phyloP scores from a whole-genome alignment of 1,140 invertebrate species.

The Saccostrea cuccullata region DNA sequence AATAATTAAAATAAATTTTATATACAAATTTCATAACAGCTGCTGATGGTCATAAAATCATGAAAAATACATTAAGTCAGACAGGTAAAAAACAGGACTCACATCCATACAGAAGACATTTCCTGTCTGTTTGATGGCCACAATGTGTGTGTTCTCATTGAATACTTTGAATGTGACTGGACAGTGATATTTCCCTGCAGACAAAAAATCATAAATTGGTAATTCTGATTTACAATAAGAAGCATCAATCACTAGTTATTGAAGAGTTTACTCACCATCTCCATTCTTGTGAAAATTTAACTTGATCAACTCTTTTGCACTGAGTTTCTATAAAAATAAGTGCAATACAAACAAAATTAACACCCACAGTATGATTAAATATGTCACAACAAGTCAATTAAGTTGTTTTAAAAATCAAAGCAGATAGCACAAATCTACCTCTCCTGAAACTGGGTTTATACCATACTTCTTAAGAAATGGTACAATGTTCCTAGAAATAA shows the following conservation, averaged over 20 bases:
- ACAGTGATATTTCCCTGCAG: constrained; percentile 88
- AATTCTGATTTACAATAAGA: too few species aligned
- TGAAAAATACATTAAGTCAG: not conserved
- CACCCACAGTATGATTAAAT: not conserved
- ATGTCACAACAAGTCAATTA: not conserved
- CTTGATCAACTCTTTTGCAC: constrained; percentile 91
- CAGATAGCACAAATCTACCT: constrained; percentile 81
- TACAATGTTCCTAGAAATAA: constrained; percentile 84
- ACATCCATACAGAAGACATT: constrained; percentile 97
- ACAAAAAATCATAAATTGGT: not conserved
- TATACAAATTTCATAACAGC: not conserved
- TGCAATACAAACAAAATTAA: not conserved
- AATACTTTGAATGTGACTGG: constrained; percentile 97
- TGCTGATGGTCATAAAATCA: not conserved
- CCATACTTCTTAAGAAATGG: constrained; percentile 96
- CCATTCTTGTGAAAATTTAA: constrained; percentile 93
- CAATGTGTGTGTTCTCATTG: constrained; percentile 97
- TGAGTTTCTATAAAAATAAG: constrained; percentile 83
- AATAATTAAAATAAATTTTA: too few species aligned
- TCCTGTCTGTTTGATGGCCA: constrained; percentile 92
- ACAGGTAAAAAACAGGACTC: constrained; percentile 52
- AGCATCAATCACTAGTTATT: not conserved
- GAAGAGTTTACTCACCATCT: constrained; percentile 80
- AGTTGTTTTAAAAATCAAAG: not conserved
- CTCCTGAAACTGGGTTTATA: constrained; percentile 95